These are phyloP conservation scores for Sinocyclocheilus maitianheensis DNA, from an alignment of 2,113 vertebrate genomes.

Conservation along the genomic window DNA sequence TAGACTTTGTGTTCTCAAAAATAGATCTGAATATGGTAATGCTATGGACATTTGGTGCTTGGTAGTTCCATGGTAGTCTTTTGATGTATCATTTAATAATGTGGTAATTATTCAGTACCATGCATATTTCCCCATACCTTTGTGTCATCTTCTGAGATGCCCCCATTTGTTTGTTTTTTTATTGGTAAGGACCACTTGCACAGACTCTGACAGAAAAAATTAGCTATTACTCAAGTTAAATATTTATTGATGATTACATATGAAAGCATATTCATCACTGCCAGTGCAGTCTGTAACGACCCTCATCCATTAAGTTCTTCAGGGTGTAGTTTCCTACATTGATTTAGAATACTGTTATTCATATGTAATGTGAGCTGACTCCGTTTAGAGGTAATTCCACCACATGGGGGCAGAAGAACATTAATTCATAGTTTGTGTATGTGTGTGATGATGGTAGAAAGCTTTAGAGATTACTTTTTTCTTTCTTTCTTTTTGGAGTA, in stretches of 20 bases:
- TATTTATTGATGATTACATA: conserved; percentile 28
- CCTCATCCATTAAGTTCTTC: neutral
- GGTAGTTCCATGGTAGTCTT: neutral
- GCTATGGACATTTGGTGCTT: neutral
- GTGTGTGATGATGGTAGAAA: conserved; percentile 2
- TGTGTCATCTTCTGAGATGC: neutral
- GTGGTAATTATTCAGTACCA: neutral
- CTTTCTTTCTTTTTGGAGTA: neutral
- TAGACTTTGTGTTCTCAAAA: neutral
- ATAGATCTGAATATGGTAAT: neutral
- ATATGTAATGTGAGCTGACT: neutral
- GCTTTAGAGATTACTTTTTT: neutral
- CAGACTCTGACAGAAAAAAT: neutral
- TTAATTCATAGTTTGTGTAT: conserved; percentile 10
- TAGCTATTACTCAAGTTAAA: conserved; percentile 7
- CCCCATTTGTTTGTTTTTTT: too few relatives aligned
- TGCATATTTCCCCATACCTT: neutral
- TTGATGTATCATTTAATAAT: neutral
- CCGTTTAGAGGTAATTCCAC: neutral
- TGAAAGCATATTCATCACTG: conserved; percentile 24
- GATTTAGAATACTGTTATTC: neutral
- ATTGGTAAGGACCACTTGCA: neutral
- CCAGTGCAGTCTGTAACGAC: neutral
- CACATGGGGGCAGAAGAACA: conserved; percentile 53
- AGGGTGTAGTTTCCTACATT: conserved; percentile 9